Evolutionary conservation across 1,140 invertebrate genomes (phyloP), one percentile per base, ranked within the genome.

Genomic region (Fopius arisanus): DNA sequence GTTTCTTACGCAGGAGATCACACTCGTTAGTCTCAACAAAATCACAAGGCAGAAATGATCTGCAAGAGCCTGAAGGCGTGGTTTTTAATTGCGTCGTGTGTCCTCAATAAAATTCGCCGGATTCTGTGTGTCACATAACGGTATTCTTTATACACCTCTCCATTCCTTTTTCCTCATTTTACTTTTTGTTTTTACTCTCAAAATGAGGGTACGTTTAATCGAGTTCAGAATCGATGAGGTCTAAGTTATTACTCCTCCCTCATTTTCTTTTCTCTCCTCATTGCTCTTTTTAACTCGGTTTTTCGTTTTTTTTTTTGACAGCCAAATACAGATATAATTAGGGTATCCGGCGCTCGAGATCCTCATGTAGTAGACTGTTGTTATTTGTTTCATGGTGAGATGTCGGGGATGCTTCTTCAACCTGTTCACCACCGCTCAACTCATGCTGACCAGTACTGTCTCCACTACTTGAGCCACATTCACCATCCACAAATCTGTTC

Each of bases 341-440:
- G 31, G 76, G 67, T 84, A 87, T 86, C 84, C 86, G 86, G 78
- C 86, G 85, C 76, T 88, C 87, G 68, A 88, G 76, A 72, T 88
- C 85, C 70, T 88, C 87, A 75, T 88, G 87, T 2, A 88, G 80
- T n/a, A 88, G 75, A 70, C 82, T 88, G 72, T 88, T 88, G 73
- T 88, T 88, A 76, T 88, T 88, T 19, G 87, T 83, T 75, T 88
- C 87, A 79, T 86, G 86, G 10, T 87, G 83, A 66, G 86, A 87
- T 10, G 80, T 81, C 0, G 87, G 86, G 6, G 87, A 87, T 33
- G 85, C 79, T n/a, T 85, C 84, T 69, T 87, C 87, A 31, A 85
- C 85, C 63, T 88, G 86, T 37, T 86, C 85, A 16, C 84, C 85
- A 28, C 87, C 85, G 72, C 86, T 87, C 51, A 88, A 67, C 77